Evolutionary conservation across 1,140 invertebrate genomes (phyloP).

Genomic region (Drosophila tropicalis): DNA sequence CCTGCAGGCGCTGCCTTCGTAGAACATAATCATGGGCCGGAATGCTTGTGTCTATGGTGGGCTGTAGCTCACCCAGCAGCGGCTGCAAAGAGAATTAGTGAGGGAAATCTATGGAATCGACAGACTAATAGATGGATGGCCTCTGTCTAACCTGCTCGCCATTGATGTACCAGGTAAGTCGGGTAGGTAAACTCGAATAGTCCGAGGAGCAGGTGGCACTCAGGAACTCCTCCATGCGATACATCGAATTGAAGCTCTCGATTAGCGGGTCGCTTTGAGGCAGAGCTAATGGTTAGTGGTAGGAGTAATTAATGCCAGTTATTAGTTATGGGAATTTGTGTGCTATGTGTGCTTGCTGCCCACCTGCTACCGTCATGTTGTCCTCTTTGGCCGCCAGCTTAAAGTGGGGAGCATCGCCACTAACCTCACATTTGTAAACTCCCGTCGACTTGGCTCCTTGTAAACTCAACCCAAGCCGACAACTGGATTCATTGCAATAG

Average conservation of each 20-base stretch:
- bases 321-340: constrained; percentile 34
- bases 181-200: constrained; percentile 85
- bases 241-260: constrained; percentile 84
- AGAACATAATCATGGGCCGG: constrained; percentile 78
- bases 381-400: constrained; percentile 85
- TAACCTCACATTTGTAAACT: constrained; percentile 87
- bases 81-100: constrained; percentile 46
- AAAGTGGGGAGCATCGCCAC: constrained; percentile 87
- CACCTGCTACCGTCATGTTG: constrained; percentile 87
- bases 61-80: constrained; percentile 69
- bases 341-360: constrained; percentile 33
- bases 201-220: constrained; percentile 86
- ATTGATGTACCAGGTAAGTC: constrained; percentile 87
- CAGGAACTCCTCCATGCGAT: constrained; percentile 85
- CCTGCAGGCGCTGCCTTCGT: constrained; percentile 69
- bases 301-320: constrained; percentile 16
- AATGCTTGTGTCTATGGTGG: constrained; percentile 73
- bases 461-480: constrained; percentile 84
- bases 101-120: neutral
- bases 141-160: constrained; percentile 84
- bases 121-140: neutral
- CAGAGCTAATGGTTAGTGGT: constrained; percentile 82
- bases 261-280: constrained; percentile 85
- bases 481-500: constrained; percentile 85
- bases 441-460: constrained; percentile 84